Percentiles rank a stretch among this genome's conserved stretches.
phyloP scores from a whole-genome alignment of 2,888 invertebrate genomes.

The Pycnomerus fuliginosus region DNA sequence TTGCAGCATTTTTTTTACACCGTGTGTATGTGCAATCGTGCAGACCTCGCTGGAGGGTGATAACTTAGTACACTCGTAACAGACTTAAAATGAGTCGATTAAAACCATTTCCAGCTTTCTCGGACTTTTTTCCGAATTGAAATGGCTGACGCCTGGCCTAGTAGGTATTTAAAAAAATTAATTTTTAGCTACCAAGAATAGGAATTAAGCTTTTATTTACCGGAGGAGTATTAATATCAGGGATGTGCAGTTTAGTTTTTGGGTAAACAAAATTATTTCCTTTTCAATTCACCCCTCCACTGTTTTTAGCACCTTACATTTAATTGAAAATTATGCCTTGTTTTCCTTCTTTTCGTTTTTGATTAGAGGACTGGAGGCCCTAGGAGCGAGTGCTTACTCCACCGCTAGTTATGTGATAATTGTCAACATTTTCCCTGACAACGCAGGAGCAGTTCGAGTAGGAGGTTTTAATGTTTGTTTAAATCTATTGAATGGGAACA shows the following conservation, averaged over 20 bases:
- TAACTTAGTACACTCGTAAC: too few species aligned
- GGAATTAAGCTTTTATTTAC: slow-evolving; percentile 72
- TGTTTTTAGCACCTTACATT: slow-evolving; percentile 61
- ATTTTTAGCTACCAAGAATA: slow-evolving; percentile 64
- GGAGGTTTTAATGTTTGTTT: slow-evolving; percentile 1
- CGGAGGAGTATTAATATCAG: slow-evolving; percentile 68
- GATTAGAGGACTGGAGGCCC: slow-evolving; percentile 70
- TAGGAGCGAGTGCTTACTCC: slow-evolving; percentile 73
- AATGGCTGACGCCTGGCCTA: too few species aligned
- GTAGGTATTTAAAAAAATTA: too few species aligned
- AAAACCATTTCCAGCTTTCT: too few species aligned
- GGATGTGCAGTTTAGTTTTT: slow-evolving; percentile 69
- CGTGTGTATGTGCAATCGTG: too few species aligned
- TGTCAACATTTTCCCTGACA: slow-evolving; percentile 72
- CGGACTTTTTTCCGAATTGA: too few species aligned
- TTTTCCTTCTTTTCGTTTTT: slow-evolving; percentile 70
- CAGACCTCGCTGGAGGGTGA: too few species aligned
- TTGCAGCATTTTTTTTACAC: too few species aligned
- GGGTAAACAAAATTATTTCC: slow-evolving; percentile 61
- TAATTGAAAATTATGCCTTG: slow-evolving; percentile 59
- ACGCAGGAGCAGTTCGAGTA: slow-evolving; percentile 70
- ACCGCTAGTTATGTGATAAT: slow-evolving; percentile 77
- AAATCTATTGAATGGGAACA: background rate
- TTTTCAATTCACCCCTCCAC: slow-evolving; percentile 9
- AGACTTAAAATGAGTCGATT: too few species aligned